Percentiles rank a stretch among this genome's conserved stretches.
Evolutionary conservation across 2,113 vertebrate species (phyloP).

Genomic region (Gobiocypris rarus): DNA sequence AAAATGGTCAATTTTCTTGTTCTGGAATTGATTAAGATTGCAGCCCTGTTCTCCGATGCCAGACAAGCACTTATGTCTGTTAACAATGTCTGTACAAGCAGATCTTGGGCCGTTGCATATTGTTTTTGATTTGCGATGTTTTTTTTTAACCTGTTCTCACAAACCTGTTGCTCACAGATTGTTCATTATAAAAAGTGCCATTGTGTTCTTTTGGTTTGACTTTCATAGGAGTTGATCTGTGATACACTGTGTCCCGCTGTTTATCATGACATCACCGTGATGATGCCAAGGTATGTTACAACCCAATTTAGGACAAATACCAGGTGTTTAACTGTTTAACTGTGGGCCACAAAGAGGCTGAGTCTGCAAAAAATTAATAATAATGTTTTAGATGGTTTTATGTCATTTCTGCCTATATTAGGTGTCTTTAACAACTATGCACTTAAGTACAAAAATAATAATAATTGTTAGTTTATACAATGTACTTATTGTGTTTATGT

Average conservation of each 20-base stretch:
- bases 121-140: neutral
- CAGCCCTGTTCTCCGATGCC: neutral
- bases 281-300: neutral
- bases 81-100: neutral
- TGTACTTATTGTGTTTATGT: no score
- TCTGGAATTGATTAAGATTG: slow-evolving; percentile 16
- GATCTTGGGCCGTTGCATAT: neutral
- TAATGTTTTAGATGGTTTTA: neutral
- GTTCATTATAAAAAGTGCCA: neutral
- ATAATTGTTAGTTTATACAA: no score
- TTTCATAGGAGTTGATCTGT: neutral
- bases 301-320: neutral
- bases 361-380: neutral
- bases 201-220: neutral
- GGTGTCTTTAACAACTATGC: no score
- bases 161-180: neutral
- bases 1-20: neutral
- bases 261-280: neutral
- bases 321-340: slow-evolving; percentile 2
- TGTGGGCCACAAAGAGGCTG: neutral
- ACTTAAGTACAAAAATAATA: no score
- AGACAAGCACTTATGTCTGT: slow-evolving; percentile 27
- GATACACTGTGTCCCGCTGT: neutral
- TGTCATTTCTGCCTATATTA: no score
- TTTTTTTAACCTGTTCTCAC: neutral